Conservation (phyloP, 2,113 vertebrate species). For the Calidris pygmaea region DNA sequence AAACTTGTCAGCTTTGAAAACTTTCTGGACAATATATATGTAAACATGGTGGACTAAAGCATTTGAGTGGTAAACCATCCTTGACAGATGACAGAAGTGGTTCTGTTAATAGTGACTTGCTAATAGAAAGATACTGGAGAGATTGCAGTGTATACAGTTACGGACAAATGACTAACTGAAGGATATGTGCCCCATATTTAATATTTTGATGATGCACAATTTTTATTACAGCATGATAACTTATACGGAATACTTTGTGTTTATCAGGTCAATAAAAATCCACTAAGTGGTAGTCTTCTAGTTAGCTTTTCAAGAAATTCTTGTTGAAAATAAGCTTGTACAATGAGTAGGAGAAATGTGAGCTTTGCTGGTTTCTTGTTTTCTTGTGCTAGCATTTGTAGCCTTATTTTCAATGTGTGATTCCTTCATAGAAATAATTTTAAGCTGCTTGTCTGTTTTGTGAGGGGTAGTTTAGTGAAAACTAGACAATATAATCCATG, state of each 20-base stretch:
- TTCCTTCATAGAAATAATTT: not conserved
- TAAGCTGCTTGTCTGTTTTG: not conserved
- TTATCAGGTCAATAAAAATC: no score
- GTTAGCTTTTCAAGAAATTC: not conserved
- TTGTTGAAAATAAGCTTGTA: not conserved
- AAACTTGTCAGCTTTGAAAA: not conserved
- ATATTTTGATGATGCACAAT: not conserved
- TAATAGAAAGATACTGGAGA: not conserved
- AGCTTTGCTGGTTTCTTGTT: not conserved
- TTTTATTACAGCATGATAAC: not conserved
- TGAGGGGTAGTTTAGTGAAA: not conserved
- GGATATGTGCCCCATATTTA: not conserved
- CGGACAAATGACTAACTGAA: not conserved
- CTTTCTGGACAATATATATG: not conserved
- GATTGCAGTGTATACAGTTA: not conserved
- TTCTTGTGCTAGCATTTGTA: not conserved
- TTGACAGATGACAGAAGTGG: not conserved
- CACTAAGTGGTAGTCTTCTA: not conserved
- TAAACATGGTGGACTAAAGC: not conserved
- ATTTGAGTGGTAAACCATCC: not conserved
- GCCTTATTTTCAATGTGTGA: not conserved
- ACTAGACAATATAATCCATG: not conserved
- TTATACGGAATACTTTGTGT: not conserved
- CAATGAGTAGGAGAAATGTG: not conserved
- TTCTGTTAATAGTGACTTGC: not conserved